Base-by-base conservation (phyloP, 2,113 vertebrate genomes). In the Nycticorax nycticorax region DNA sequence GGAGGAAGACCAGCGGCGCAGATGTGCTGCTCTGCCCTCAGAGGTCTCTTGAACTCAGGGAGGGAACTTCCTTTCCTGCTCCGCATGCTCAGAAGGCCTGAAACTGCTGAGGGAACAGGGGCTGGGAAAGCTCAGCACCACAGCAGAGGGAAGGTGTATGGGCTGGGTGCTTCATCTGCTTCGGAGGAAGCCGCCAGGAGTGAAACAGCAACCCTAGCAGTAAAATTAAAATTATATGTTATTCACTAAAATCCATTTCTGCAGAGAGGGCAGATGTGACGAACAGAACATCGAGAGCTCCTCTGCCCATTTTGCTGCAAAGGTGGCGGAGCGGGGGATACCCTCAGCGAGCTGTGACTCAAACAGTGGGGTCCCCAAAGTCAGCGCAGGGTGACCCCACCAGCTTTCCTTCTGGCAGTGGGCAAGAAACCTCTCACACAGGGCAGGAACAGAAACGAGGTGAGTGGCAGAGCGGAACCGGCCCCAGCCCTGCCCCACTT, bases 401-500 rank as follows among this genome's bases (percentile, higher is more conserved):
- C 57, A 68, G 48, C 57, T 57, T 56, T 69, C 33, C 47, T 69
- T 66, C 55, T 12, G 35, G 22, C 3, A 2, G n/a, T 3, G 13
- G 12, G 14, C 28, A 76, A 50, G 45, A 64, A 72, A 52, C 22
- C 3, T 39, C 39, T 63, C 27, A 19, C 6, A 9, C 0, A 1
- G 13, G 41, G 41, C 41, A 43, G 41, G 26, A 87, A 55, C 20
- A 80, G 45, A 92, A 90, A 62, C 15, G 63, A 52, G 48, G 33
- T 0, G 0, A 83, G 28, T 5, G 5, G 47, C 47, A 74, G 17
- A 37, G n/a, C 37, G 47, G 22, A 53, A 80, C 45, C 0, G 1
- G 30, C 7, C 24, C 14, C 57, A 59, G 62, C 35, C n/a, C 43
- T 55, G 32, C 60, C 68, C 22, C 30, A 23, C 4, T 10, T 18